Evolutionary conservation across 2,113 vertebrate genomes (phyloP).

Genomic region (Gracilinanus agilis): DNA sequence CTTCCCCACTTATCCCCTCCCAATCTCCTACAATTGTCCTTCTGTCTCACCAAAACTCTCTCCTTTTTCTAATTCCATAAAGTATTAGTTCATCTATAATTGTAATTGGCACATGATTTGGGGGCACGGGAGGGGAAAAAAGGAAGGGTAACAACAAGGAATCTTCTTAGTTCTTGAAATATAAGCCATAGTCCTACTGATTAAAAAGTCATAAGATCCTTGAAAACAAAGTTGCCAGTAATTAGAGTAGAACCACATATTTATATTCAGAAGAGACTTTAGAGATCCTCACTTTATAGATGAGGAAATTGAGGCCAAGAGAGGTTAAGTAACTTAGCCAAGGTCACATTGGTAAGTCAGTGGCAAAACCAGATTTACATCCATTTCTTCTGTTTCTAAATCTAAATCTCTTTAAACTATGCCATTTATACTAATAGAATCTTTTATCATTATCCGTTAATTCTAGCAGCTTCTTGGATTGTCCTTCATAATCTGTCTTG

Average conservation of each 20-base stretch:
- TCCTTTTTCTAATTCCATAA: not conserved
- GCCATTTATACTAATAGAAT: not conserved
- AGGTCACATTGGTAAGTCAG: not conserved
- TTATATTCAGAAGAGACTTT: not conserved
- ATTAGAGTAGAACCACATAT: not conserved
- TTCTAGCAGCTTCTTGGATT: not conserved
- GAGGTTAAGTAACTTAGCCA: not conserved
- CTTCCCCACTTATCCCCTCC: not conserved
- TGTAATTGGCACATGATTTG: not conserved
- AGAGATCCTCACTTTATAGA: not conserved
- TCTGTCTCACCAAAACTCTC: not conserved
- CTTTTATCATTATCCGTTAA: not conserved
- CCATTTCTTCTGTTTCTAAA: not conserved
- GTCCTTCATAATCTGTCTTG: not conserved
- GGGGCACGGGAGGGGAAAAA: not conserved
- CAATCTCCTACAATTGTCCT: not conserved
- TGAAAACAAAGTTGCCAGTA: not conserved
- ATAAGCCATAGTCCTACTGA: not conserved
- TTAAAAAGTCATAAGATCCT: not conserved
- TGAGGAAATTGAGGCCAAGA: not conserved
- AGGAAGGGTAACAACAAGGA: no score
- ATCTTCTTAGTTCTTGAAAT: not conserved
- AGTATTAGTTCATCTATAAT: not conserved
- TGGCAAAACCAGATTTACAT: not conserved
- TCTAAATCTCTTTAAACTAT: not conserved